Conservation (phyloP, 2,888 invertebrate genomes). For the Drosophila infuscata region DNA sequence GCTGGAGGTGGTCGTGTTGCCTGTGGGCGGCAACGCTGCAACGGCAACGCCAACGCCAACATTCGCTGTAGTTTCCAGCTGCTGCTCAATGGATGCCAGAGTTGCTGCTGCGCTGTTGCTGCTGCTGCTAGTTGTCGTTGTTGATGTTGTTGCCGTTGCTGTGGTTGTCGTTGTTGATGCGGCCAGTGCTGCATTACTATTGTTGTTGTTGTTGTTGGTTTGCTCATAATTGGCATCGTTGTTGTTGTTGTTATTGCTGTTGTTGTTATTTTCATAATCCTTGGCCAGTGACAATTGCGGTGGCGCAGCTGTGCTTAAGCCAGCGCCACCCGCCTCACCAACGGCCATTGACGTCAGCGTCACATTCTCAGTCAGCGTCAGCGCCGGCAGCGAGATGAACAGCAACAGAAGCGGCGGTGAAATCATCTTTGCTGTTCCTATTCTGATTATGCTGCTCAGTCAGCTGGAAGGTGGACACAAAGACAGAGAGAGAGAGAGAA, state of each 20-base stretch:
- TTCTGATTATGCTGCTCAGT: slow-evolving; percentile 55
- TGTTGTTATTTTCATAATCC: slow-evolving; percentile 50
- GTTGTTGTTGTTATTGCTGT: slow-evolving; percentile 39
- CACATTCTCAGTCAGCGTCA: slow-evolving; percentile 60
- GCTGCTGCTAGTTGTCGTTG: slow-evolving; percentile 27
- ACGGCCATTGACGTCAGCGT: slow-evolving; percentile 42
- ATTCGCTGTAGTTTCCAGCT: slow-evolving; percentile 26
- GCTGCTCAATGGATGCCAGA: slow-evolving; percentile 30
- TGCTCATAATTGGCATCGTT: slow-evolving; percentile 61
- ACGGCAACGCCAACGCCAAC: slow-evolving; percentile 17
- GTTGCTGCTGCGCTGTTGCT: slow-evolving; percentile 43
- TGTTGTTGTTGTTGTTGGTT: slow-evolving; percentile 22
- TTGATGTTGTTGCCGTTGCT: slow-evolving; percentile 16
- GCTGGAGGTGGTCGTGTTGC: slow-evolving; percentile 17
- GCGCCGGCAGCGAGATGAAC: slow-evolving; percentile 40
- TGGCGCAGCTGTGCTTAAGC: slow-evolving; percentile 51
- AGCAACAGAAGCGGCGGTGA: slow-evolving; percentile 54
- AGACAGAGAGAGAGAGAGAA: background rate
- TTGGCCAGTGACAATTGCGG: slow-evolving; percentile 18
- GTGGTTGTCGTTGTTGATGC: slow-evolving; percentile 16
- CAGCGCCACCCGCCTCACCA: slow-evolving; percentile 25
- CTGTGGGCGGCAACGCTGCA: slow-evolving; percentile 36
- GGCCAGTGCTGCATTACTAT: slow-evolving; percentile 10
- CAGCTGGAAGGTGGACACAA: slow-evolving; percentile 51
- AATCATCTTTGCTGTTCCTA: slow-evolving; percentile 43